phyloP scores from a whole-genome alignment of 2,113 vertebrate genomes.

The Litocranius walleri region DNA sequence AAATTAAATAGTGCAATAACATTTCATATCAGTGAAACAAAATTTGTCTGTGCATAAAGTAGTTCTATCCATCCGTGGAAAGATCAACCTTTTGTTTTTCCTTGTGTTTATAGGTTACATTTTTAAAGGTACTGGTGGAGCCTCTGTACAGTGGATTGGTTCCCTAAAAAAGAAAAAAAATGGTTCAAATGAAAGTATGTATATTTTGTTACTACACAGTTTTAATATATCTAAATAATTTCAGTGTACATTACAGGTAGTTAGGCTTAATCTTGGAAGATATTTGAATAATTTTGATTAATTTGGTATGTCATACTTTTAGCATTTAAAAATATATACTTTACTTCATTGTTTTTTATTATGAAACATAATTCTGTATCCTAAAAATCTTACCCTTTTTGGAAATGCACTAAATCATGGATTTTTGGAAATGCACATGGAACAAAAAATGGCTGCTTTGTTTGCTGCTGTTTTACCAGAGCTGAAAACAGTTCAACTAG shows the following conservation, averaged over 20 bases:
- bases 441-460: background rate
- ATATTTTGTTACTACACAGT: background rate
- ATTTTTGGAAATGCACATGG: background rate
- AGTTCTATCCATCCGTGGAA: constrained; percentile 78
- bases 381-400: background rate
- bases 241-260: background rate
- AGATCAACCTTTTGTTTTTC: constrained; percentile 82
- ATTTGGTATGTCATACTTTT: background rate
- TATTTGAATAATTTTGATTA: constrained; percentile 27
- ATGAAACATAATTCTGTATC: background rate
- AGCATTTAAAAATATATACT: background rate
- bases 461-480: background rate
- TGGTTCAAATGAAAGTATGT: background rate
- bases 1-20: constrained; percentile 50
- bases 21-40: constrained; percentile 56
- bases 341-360: background rate
- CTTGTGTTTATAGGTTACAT: constrained; percentile 92
- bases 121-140: constrained; percentile 97
- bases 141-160: constrained; percentile 96
- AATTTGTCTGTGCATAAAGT: background rate
- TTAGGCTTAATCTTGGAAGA: background rate
- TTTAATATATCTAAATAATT: constrained; percentile 26
- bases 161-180: constrained; percentile 80
- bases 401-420: background rate
- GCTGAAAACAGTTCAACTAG: background rate